phyloP scores from a whole-genome alignment of 2,797 vertebrate species.

The Diglossa cyanea region DNA sequence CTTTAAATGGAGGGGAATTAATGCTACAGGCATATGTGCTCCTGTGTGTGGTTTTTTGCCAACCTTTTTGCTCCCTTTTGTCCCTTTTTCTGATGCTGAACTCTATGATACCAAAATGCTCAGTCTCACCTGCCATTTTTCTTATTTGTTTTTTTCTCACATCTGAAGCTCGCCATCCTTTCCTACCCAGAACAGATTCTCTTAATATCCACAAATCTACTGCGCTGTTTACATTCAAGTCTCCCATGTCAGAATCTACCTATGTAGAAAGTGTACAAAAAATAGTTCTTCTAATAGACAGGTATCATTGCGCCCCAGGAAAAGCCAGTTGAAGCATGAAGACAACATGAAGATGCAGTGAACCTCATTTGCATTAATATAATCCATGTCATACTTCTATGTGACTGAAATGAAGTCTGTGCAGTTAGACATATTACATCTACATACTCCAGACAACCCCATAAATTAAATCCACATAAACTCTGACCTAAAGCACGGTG shows the following conservation, averaged over 20 bases:
- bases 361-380: neutral
- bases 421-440: neutral
- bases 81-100: neutral
- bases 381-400: neutral
- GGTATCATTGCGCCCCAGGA: neutral
- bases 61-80: neutral
- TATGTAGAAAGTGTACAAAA: neutral
- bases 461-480: neutral
- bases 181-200: neutral
- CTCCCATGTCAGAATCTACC: neutral
- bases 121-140: neutral
- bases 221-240: neutral
- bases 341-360: neutral
- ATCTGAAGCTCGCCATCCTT: neutral
- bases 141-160: neutral
- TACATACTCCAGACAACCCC: neutral
- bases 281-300: neutral
- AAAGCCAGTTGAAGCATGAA: neutral
- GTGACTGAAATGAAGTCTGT: neutral
- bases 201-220: neutral
- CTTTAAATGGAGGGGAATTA: neutral
- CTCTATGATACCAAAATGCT: neutral
- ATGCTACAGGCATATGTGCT: neutral
- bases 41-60: neutral
- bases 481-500: neutral